Percentiles rank a stretch among this genome's conserved stretches.
phyloP scores from a whole-genome alignment of 1,140 invertebrate species.

The Scylla paramamosain region DNA sequence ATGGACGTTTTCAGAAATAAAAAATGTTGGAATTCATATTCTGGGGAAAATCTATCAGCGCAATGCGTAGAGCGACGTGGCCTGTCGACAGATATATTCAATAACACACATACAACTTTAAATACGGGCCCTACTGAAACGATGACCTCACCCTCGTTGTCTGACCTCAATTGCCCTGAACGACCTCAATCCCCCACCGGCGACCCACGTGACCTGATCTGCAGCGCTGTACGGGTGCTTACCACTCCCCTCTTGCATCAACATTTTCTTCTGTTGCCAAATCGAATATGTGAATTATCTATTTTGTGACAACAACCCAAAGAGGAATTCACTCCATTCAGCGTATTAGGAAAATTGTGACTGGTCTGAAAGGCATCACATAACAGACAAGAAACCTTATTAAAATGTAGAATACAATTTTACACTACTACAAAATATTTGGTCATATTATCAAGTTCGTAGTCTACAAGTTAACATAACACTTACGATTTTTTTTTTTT shows the following conservation, averaged over 20 bases:
- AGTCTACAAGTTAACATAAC: no score
- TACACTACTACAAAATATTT: no score
- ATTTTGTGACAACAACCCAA: neutral
- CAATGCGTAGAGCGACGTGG: neutral
- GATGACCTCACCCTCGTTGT: neutral
- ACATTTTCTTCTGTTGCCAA: neutral
- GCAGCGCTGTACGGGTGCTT: no score
- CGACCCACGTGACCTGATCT: neutral
- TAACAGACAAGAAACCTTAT: no score
- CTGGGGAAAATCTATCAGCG: neutral
- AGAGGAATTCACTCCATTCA: neutral
- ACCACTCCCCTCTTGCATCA: neutral
- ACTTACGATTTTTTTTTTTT: no score
- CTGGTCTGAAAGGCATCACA: no score
- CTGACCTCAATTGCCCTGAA: neutral
- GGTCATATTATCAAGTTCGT: no score
- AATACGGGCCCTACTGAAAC: no score
- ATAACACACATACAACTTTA: neutral
- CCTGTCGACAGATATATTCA: neutral
- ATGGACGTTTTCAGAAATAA: neutral
- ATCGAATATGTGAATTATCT: neutral
- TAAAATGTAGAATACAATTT: no score
- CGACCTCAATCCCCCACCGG: neutral
- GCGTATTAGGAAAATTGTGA: neutral
- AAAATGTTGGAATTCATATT: constrained; percentile 3